Evolutionary conservation across 2,888 invertebrate genomes (phyloP), one percentile per base, ranked within the genome.

Genomic region (Nyleta sp.): DNA sequence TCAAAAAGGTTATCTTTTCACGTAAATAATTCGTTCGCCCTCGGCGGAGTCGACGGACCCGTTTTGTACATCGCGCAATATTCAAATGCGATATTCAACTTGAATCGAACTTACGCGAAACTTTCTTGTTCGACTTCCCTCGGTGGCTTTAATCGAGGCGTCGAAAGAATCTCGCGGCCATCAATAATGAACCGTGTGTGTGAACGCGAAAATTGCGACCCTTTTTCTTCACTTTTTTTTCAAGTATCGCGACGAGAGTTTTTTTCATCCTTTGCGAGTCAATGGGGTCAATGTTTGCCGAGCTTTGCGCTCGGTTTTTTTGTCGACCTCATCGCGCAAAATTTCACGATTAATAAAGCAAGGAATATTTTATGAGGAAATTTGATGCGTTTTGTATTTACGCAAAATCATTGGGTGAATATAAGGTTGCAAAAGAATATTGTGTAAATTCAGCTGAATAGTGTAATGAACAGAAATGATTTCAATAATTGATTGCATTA

Each of bases 121-220:
- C 72, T 72, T 57, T 50, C 57, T 64, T 20, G 18, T 31, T 31
- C 20, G 5, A 15, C 40, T 40, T 57, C 8, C 57, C 57, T 42
- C 44, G 13, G n/a, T n/a, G 11, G 6, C 33, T 38, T 62, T 53
- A 44, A 53, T 60, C 38, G 40, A 67, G 40, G 38, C 38, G 53
- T 48, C 72, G 52, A 20, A 31, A 38, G 52, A 73, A 59, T 44
- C 35, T 50, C 22, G 53, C 22, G 40, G 24, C 68, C 84, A 84
- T 86, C 85, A 87, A 87, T 87, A 87, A 87, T 85, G 85, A 84
- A 84, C 59, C 79, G 74, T 86, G 86, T 22, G 17, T 86, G 84
- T 86, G 83, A 83, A 81, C 53, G 82, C 82, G 85, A 84, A 86
- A 87, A 87, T 87, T 86, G 85, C 86, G 83, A 84, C 80, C 86